Conservation (phyloP, 1,140 invertebrate genomes). For the Caerostris extrusa region DNA sequence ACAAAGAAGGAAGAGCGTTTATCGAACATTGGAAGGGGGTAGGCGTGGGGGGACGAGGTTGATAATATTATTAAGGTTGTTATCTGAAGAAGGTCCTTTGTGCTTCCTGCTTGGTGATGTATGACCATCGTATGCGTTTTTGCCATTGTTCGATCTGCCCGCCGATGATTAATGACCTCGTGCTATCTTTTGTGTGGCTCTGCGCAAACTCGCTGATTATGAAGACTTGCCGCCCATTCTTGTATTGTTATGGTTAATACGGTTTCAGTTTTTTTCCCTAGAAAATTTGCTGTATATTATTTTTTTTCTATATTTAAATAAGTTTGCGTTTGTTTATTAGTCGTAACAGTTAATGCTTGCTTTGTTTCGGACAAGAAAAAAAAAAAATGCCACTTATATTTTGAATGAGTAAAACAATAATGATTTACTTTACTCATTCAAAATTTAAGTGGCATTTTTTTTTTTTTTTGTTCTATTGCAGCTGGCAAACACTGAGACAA, state of each 20-base stretch:
- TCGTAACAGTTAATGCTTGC: too few relatives aligned
- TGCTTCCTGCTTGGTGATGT: constrained; percentile 27
- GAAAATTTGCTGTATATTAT: background rate
- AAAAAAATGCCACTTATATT: too few relatives aligned
- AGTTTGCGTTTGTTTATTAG: too few relatives aligned
- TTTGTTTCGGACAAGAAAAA: too few relatives aligned
- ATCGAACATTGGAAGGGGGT: constrained; percentile 12
- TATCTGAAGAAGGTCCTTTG: background rate
- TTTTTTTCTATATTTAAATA: background rate
- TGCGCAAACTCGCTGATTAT: background rate
- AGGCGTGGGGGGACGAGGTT: background rate
- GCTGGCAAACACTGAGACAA: too few relatives aligned
- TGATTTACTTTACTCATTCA: too few relatives aligned
- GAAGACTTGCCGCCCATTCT: background rate
- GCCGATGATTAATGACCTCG: constrained; percentile 8
- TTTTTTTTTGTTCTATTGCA: too few relatives aligned
- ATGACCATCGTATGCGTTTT: constrained; percentile 3
- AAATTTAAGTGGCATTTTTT: too few relatives aligned
- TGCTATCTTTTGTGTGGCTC: background rate
- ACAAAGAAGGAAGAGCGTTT: background rate
- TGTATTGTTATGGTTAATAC: background rate
- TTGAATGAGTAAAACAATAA: too few relatives aligned
- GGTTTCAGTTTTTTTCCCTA: background rate
- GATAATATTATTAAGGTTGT: constrained; percentile 20
- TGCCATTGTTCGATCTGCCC: background rate